Conservation (phyloP, 2,113 vertebrate species). For the Catagonus wagneri region DNA sequence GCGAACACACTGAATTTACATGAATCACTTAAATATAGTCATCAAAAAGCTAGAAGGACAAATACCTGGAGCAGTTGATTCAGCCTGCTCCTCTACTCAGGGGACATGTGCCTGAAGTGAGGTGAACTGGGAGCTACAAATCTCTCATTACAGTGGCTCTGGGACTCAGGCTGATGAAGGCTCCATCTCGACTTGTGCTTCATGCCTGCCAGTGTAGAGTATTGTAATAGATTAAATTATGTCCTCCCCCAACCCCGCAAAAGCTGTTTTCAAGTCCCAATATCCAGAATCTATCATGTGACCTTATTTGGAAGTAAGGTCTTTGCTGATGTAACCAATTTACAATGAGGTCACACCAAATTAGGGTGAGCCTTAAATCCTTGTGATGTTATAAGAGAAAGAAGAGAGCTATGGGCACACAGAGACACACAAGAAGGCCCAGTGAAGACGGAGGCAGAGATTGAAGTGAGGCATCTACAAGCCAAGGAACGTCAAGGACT, state of each 20-base stretch:
- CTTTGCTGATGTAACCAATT: not conserved
- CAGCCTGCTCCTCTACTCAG: not conserved
- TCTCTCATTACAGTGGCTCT: not conserved
- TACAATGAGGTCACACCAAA: not conserved
- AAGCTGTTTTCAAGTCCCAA: not conserved
- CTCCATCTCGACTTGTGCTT: not conserved
- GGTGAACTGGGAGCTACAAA: not conserved
- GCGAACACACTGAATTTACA: not conserved
- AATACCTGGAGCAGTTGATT: not conserved
- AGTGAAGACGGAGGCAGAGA: too few relatives aligned
- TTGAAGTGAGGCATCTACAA: not conserved
- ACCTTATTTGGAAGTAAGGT: not conserved
- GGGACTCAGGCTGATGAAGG: not conserved
- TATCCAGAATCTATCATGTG: not conserved
- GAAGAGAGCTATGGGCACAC: not conserved
- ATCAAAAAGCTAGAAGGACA: not conserved
- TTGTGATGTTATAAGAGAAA: not conserved
- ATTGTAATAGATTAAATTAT: not conserved
- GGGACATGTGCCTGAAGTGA: not conserved
- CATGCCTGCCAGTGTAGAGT: not conserved
- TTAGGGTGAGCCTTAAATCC: not conserved
- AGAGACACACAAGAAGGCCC: not conserved
- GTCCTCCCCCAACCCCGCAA: not conserved
- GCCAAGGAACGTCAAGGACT: not conserved
- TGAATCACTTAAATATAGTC: not conserved